Base-by-base conservation (phyloP, 2,888 invertebrate genomes). In the Tiliacea aurago region DNA sequence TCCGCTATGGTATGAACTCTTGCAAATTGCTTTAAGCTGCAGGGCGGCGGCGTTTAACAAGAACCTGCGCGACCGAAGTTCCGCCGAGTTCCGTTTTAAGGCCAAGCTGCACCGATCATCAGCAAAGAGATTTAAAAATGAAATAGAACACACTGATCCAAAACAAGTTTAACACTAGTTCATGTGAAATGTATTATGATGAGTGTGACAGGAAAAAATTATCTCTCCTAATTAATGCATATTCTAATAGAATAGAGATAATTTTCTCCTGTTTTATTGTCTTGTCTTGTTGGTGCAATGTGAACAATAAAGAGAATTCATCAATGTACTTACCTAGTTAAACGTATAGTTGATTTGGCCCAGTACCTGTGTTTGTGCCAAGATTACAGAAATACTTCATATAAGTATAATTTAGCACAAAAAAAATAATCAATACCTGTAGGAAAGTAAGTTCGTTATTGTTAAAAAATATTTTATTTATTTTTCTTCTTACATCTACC, bases 11-110 rank as follows among this genome's bases (percentile, higher is more conserved):
- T 91, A 91, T 90, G 91, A 94, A 94, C 94, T 95, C 94, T 93
- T 94, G 95, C 95, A 95, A 95, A 95, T 95, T 95, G 94, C 94
- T 94, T 91, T 94, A 94, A 95, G 95, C 95, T 93, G 90, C 92
- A 90, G 91, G 91, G 93, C 91, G 93, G 93, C 91, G 88, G 92
- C 93, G 93, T 92, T 92, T 91, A 91, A 95, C 95, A 95, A 93
- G 93, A 91, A 93, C 93, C 92, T 90, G 92, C 86, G 90, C 91
- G 92, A 91, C 90, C 93, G 91, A 93, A 93, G 92, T 94, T 94
- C 92, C 91, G 90, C 88, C 85, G 89, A 89, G 89, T 89, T 89
- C 83, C 85, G 80, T 78, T 84, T 94, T 94, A 94, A 94, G 93
- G 94, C 89, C 73, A 89, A 87, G 90, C 73, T 74, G 69, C 78